Percentiles rank a stretch among this genome's conserved stretches.
phyloP scores from a whole-genome alignment of 2,888 invertebrate species.

The Meghimatium bilineatum region DNA sequence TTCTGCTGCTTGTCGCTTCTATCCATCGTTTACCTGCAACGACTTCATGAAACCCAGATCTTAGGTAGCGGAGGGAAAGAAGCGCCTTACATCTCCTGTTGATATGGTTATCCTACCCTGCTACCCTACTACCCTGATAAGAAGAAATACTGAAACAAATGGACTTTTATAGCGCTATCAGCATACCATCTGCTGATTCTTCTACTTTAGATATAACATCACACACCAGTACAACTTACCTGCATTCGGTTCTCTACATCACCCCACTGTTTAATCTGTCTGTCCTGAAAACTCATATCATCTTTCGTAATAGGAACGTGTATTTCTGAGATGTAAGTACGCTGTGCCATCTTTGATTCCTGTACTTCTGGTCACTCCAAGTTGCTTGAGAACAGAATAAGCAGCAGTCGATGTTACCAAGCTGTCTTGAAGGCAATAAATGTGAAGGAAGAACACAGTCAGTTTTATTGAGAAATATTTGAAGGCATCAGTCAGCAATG shows the following conservation, averaged over 20 bases:
- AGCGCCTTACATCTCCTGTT: too few relatives aligned
- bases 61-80: too few relatives aligned
- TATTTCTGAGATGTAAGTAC: conserved; percentile 74
- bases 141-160: too few relatives aligned
- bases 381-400: not conserved
- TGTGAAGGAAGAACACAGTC: not conserved
- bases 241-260: conserved; percentile 72
- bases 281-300: conserved; percentile 73
- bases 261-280: conserved; percentile 73
- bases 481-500: not conserved
- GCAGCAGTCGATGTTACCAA: not conserved
- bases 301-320: conserved; percentile 75
- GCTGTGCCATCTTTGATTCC: conserved; percentile 55
- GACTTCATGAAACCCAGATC: too few relatives aligned
- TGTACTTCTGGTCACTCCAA: not conserved
- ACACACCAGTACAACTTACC: conserved; percentile 24
- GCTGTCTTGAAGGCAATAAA: not conserved
- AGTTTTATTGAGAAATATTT: not conserved
- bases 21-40: too few relatives aligned
- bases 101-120: too few relatives aligned
- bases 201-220: not conserved
- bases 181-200: not conserved
- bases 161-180: not conserved
- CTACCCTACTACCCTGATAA: too few relatives aligned
- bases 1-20: too few relatives aligned